Base-by-base conservation (phyloP, 2,113 vertebrate species). In the Paracanthobrama guichenoti region DNA sequence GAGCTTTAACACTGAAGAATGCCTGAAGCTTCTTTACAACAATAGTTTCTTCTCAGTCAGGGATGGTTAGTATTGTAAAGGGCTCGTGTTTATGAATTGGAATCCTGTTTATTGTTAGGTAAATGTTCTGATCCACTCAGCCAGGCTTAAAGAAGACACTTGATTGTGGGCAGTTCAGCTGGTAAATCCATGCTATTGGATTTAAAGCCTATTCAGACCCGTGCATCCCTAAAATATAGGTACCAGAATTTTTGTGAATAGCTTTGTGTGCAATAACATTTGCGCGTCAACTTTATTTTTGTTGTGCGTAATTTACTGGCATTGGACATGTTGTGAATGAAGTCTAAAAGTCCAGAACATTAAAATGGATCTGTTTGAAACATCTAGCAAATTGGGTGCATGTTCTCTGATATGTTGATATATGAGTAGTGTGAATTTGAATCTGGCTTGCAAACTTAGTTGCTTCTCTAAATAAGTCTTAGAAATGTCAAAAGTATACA, bases 21-120 rank as follows among this genome's bases (percentile, higher is more conserved):
- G 10, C 79, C 79, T 76, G 53, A 85, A 79, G 83, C 57, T 50
- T 82, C 18, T 53, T 64, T 57, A 42, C 11, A 59, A 75, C 84
- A 75, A 79, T 28, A 81, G 48, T 20, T 35, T 50, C 1, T 20
- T 82, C 48, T 71, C 31, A 57, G 80, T 71, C 48, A 57, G 80
- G 50, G 22, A 12, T 71, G 31, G 64, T 35, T 71, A 12, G 12
- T 42, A 26, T 16, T 57, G 8, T n/a, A 24, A 71, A 55, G 46
- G 46, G 28, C 79, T 81, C 2, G 46, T 81, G 79, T 71, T 81
- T 50, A 18, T 11, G 59, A 80, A 80, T 50, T 2, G 8, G 62
- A 80, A 66, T 64, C 78, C 42, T 64, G 60, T 50, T 66, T 67
- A 80, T 50, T 80, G 24, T 67, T 80, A 35, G 46, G 48, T 39